phyloP scores from a whole-genome alignment of 2,797 vertebrate genomes.

The Ptychadena robeensis region DNA sequence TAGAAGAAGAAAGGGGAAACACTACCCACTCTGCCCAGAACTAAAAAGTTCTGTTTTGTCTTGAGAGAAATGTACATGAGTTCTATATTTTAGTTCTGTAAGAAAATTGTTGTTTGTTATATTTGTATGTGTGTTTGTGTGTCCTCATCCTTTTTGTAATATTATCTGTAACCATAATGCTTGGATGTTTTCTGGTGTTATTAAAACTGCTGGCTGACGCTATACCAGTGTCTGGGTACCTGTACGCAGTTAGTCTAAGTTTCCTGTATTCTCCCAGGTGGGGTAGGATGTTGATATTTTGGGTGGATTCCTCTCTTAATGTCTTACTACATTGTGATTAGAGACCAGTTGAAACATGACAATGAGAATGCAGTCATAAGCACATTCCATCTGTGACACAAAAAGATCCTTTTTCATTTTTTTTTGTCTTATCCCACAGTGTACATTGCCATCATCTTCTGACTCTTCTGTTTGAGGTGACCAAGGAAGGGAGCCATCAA shows the following conservation, averaged over 20 bases:
- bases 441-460: not conserved
- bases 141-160: not conserved
- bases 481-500: not conserved
- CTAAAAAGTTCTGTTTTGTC: no score
- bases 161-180: not conserved
- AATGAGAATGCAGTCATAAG: not conserved
- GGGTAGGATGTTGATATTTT: slow-evolving; percentile 4
- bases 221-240: not conserved
- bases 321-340: slow-evolving; percentile 6
- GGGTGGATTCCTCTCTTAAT: slow-evolving; percentile 13
- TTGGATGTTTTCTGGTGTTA: not conserved
- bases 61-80: no score
- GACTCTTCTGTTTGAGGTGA: not conserved
- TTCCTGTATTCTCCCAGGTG: slow-evolving; percentile 5
- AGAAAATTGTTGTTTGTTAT: no score
- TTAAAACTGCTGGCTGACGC: not conserved
- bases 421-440: not conserved
- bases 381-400: slow-evolving; percentile 8
- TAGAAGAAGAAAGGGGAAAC: no score
- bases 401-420: not conserved
- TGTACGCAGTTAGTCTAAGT: slow-evolving; percentile 3
- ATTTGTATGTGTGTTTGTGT: not conserved
- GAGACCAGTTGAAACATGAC: slow-evolving; percentile 1
- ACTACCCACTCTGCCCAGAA: no score
- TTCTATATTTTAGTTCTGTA: no score